Evolutionary conservation across 2,113 vertebrate genomes (phyloP).

Genomic region (Oostethus manadensis): DNA sequence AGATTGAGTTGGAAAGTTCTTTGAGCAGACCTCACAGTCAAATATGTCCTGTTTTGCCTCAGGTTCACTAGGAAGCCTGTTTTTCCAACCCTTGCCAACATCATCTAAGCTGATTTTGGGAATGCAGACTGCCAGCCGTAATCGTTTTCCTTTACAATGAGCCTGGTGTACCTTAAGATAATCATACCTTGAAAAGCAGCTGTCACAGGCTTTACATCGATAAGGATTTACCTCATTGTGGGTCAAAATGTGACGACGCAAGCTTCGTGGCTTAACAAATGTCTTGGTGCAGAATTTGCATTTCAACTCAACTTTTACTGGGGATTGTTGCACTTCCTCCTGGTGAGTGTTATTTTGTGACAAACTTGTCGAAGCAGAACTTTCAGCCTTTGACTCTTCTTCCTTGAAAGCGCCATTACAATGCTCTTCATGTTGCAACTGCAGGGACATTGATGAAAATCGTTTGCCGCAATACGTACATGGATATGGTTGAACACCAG

Average conservation of each 20-base stretch:
- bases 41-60: slow-evolving; percentile 26
- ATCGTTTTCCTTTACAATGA: slow-evolving; percentile 61
- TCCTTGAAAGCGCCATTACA: slow-evolving; percentile 48
- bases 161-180: slow-evolving; percentile 67
- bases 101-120: slow-evolving; percentile 66
- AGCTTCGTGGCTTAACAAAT: slow-evolving; percentile 61
- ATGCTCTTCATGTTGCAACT: slow-evolving; percentile 59
- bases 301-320: slow-evolving; percentile 45
- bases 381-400: background rate
- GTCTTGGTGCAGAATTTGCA: slow-evolving; percentile 74
- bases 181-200: slow-evolving; percentile 72
- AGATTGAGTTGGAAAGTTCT: slow-evolving; percentile 43
- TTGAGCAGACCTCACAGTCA: slow-evolving; percentile 60
- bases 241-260: slow-evolving; percentile 72
- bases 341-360: slow-evolving; percentile 1
- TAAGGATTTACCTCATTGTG: slow-evolving; percentile 77
- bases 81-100: slow-evolving; percentile 59
- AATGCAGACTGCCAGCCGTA: slow-evolving; percentile 59
- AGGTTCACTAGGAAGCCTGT: slow-evolving; percentile 5
- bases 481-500: slow-evolving; percentile 42
- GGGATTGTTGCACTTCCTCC: slow-evolving; percentile 6
- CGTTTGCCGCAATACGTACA: slow-evolving; percentile 62
- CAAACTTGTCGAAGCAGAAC: slow-evolving; percentile 9
- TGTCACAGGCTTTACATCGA: slow-evolving; percentile 71
- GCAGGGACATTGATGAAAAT: slow-evolving; percentile 36